Evolutionary conservation across 2,888 invertebrate species (phyloP).

Genomic region (Copidosoma aretas): DNA sequence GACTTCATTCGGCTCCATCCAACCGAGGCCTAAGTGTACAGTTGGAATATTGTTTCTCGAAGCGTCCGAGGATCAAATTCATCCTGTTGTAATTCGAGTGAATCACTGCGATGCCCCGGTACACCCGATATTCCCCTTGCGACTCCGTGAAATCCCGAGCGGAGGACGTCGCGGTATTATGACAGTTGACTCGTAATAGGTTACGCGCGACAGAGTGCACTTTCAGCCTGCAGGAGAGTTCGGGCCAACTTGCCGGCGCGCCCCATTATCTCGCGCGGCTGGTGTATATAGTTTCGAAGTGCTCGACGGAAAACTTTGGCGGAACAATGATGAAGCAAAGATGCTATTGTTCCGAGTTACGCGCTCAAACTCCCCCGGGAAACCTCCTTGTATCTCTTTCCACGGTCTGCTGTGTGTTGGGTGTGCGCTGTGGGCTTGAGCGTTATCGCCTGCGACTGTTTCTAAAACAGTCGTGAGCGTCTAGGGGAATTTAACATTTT

Average conservation of each 20-base stretch:
- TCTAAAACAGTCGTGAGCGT: neutral
- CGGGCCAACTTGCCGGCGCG: conserved; percentile 1
- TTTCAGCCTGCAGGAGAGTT: neutral
- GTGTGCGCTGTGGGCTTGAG: neutral
- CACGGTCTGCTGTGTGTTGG: neutral
- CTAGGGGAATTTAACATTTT: neutral
- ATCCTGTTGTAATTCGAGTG: too few species aligned
- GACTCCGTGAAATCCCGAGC: too few species aligned
- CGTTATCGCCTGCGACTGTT: neutral
- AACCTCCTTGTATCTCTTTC: conserved; percentile 17
- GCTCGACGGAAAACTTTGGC: conserved; percentile 17
- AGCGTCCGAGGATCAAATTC: too few species aligned
- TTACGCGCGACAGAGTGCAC: neutral
- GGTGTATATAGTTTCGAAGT: conserved; percentile 21
- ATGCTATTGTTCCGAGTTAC: conserved; percentile 27
- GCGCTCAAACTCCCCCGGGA: conserved; percentile 12
- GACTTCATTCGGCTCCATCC: too few species aligned
- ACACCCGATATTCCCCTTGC: too few species aligned
- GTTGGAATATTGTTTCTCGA: too few species aligned
- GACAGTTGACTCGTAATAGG: too few species aligned
- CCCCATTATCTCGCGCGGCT: conserved; percentile 16
- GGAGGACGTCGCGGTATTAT: too few species aligned
- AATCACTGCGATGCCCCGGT: too few species aligned
- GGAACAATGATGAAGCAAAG: conserved; percentile 10
- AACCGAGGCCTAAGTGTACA: too few species aligned